Evolutionary conservation across 1,140 invertebrate species (phyloP).

Genomic region (Pseudoatta argentina): DNA sequence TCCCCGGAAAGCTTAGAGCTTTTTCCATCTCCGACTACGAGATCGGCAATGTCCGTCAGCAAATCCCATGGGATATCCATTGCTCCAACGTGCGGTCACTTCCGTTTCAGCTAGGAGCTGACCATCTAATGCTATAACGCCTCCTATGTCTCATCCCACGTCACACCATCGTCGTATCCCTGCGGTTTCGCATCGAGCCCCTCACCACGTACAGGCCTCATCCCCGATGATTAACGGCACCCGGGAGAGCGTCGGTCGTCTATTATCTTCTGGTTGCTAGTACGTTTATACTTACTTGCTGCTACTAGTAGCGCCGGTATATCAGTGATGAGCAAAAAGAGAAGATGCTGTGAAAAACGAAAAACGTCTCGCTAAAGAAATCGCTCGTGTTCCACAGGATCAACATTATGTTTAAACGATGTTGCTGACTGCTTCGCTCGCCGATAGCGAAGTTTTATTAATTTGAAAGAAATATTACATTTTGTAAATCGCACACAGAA

Average conservation of each 20-base stretch:
- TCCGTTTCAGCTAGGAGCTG: conserved; percentile 80
- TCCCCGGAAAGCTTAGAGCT: neutral
- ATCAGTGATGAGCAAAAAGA: conserved; percentile 66
- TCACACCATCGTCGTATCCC: conserved; percentile 71
- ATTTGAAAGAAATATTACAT: neutral
- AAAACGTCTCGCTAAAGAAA: conserved; percentile 29
- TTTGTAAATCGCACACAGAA: neutral
- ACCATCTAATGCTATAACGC: conserved; percentile 75
- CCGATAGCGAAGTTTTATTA: neutral
- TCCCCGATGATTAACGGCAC: conserved; percentile 84
- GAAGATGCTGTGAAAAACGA: conserved; percentile 59
- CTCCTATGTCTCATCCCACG: conserved; percentile 68
- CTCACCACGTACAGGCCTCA: conserved; percentile 69
- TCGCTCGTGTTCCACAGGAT: conserved; percentile 1
- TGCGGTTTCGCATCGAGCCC: conserved; percentile 73
- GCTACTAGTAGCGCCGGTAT: conserved; percentile 55
- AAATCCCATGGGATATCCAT: conserved; percentile 66
- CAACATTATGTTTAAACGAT: conserved; percentile 14
- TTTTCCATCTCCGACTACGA: neutral
- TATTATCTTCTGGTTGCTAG: conserved; percentile 78
- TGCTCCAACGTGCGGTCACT: conserved; percentile 80
- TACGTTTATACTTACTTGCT: conserved; percentile 75
- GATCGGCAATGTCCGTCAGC: conserved; percentile 53
- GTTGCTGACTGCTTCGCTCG: neutral
- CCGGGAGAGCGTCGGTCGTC: conserved; percentile 78